Evolutionary conservation across 2,888 invertebrate genomes (phyloP), one percentile per base, ranked within the genome.

Genomic region (Stenchaetothrips biformis): DNA sequence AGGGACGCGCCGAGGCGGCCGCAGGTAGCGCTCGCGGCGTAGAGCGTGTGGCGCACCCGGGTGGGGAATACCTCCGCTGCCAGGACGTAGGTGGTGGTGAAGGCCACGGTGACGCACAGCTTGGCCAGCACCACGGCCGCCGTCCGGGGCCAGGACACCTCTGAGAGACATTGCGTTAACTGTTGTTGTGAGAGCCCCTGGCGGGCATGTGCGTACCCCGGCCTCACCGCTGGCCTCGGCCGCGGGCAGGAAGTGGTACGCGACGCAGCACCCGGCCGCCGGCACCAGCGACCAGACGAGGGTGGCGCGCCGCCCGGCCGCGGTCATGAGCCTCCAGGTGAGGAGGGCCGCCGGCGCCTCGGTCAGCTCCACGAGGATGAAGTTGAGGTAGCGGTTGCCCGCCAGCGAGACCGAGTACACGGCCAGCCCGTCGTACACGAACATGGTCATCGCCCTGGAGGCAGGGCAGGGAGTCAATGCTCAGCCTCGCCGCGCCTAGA

Each of bases 31-130:
- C 86, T 84, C 9, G 84, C 82, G 3, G 85, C 85, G 77, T 86
- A 80, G 27, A 85, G 83, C 6, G 85, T 83, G 67, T 84, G 84
- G 11, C 84, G 80, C 47, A 83, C 78, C 48, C 81, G 80, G 9
- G 84, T 84, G 2, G 87, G 88, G 81, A 86, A 87, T 79, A 88
- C 84, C 83, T 88, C 88, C 0, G 87, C 86, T n/a, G 87, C 86
- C 81, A 86, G 86, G 21, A 88, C 85, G 83, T 88, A 88, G 67
- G 9, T 25, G 67, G 21, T 7, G 25, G 67, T 74, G 67, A 11
- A 74, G 7, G 67, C 67, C 67, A 74, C 21, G 21, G 67, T 74
- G 9, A 74, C 67, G 67, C n/a, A 74, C 67, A 74, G 67, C 67
- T 74, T 74, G 67, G 67, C 67, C 67, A 74, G 67, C 67, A 74